Conservation (phyloP, 1,140 invertebrate genomes). For the Chrysoperla carnea region DNA sequence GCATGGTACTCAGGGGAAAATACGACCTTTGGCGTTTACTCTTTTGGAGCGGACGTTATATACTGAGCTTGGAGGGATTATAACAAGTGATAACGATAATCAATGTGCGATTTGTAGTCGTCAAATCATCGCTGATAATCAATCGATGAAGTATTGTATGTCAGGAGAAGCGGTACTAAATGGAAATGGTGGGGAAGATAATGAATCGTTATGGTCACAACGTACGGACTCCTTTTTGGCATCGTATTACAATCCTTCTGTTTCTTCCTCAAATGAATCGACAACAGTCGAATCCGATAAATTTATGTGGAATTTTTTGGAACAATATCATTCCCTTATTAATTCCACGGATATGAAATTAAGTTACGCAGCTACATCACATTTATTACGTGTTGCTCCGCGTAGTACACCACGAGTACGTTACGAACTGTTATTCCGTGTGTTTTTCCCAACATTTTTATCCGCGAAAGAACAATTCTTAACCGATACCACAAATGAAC, state of each 20-base stretch:
- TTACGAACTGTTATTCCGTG: conserved; percentile 33
- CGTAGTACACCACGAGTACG: conserved; percentile 30
- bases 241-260: conserved; percentile 15
- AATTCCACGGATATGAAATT: conserved; percentile 32
- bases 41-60: conserved; percentile 38
- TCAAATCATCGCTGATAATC: background rate
- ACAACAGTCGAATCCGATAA: conserved; percentile 20
- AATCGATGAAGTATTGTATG: background rate
- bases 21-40: conserved; percentile 19
- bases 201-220: background rate
- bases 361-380: conserved; percentile 32
- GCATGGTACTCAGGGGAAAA: conserved; percentile 15
- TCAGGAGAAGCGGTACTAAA: background rate
- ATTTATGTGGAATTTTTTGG: conserved; percentile 34
- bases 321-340: conserved; percentile 35
- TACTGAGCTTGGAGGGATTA: conserved; percentile 31
- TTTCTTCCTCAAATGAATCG: conserved; percentile 14
- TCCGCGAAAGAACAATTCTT: conserved; percentile 29
- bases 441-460: conserved; percentile 41
- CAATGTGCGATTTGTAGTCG: background rate
- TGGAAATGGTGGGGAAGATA: background rate
- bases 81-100: conserved; percentile 5
- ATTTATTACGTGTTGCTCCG: conserved; percentile 36
- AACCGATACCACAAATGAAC: conserved; percentile 20
- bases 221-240: background rate